A percentile compares a stretch with the other conserved stretches of the same genome.
phyloP scores from a whole-genome alignment of 2,113 vertebrate genomes.

The Mesocricetus auratus region DNA sequence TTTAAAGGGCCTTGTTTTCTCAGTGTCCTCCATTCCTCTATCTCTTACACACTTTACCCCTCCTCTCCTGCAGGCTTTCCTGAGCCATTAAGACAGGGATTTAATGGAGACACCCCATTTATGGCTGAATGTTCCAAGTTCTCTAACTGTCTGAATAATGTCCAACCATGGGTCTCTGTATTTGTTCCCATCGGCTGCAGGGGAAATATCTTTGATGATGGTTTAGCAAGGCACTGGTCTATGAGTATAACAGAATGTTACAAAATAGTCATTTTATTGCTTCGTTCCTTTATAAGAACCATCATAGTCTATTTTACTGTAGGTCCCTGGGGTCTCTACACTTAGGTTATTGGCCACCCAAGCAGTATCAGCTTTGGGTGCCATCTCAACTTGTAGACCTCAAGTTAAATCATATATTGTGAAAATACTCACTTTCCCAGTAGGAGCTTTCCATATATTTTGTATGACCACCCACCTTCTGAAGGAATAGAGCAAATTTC shows the following conservation, averaged over 20 bases:
- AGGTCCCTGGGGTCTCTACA: no score
- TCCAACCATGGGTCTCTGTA: no score
- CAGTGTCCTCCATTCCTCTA: neutral
- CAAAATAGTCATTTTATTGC: neutral
- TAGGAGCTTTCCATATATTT: neutral
- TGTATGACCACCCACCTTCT: neutral
- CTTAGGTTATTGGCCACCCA: neutral
- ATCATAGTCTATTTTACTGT: neutral
- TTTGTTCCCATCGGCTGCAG: neutral
- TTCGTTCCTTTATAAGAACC: neutral
- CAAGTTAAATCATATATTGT: neutral
- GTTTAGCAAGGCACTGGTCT: neutral
- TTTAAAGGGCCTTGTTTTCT: neutral
- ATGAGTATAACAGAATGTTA: neutral
- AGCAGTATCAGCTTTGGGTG: neutral
- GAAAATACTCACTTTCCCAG: neutral
- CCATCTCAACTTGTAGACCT: accelerated
- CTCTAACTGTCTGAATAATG: neutral
- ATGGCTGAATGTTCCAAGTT: neutral
- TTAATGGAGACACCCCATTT: neutral
- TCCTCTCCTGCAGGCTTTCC: neutral
- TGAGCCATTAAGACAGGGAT: neutral
- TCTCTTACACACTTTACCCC: neutral
- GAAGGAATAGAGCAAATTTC: no score
- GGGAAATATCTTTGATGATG: no score